Base-by-base conservation (phyloP, 1,140 invertebrate species). In the Drosophila aff. region DNA sequence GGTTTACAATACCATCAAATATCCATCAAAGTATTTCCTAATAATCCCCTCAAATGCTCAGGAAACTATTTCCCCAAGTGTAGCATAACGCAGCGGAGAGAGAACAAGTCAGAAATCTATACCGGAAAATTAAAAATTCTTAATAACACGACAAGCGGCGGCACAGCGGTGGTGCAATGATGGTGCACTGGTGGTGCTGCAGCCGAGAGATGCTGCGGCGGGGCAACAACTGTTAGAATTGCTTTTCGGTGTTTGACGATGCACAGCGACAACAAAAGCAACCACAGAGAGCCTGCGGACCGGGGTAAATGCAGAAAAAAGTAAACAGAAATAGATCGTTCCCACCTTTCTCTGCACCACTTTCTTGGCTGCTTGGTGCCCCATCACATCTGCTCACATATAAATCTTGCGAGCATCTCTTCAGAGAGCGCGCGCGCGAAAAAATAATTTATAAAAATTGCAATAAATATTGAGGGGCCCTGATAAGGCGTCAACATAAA, bases 81-180 rank as follows among this genome's bases (percentile, higher is more conserved):
- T 26, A 64, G 21, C 21, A 40, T 26, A 53, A 77, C 53, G 38
- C 36, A 73, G 46, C 21, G 28, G 0, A 28, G 38, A 28, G 38
- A 18, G 58, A 60, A 77, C 75, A 78, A 77, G 77, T 91, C 63
- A 89, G 83, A 91, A 91, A 91, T 91, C 87, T 91, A 91, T 91
- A 91, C 87, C 87, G 87, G 87, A 91, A 91, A 91, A 91, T 91
- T 91, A 91, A 91, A 85, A 90, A 91, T 91, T 91, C 87, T 83
- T 91, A 91, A 91, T 91, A 91, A 91, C 87, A 91, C 77, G 87
- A 83, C 87, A 90, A 84, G 85, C 63, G 52, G 75, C 74, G 55
- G 75, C 74, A 65, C 73, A 87, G 81, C 81, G 52, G 73, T 67
- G 75, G 75, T 68, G 74, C 75, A 59, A 7, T 60, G 53, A 49